phyloP scores from a whole-genome alignment of 2,888 invertebrate species.

The Pediacus dermestoides region DNA sequence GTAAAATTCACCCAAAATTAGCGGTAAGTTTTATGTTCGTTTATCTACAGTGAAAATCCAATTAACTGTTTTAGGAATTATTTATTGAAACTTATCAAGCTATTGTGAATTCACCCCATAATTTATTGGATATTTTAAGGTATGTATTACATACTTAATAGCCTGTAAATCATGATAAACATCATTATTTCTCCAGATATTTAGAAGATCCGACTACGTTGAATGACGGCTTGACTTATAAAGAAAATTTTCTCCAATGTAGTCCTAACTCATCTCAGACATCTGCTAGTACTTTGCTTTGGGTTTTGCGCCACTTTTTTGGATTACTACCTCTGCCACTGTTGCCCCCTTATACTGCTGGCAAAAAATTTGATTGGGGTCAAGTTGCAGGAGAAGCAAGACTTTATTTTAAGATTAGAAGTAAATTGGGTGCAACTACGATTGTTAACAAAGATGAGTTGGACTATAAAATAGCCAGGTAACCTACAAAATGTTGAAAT shows the following conservation, averaged over 20 bases:
- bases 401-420: constrained; percentile 16
- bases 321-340: constrained; percentile 33
- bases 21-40: too few relatives aligned
- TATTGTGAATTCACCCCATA: too few relatives aligned
- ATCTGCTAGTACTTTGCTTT: too few relatives aligned
- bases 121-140: constrained; percentile 22
- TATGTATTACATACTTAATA: constrained; percentile 14
- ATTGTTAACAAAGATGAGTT: constrained; percentile 13
- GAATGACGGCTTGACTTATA: constrained; percentile 26
- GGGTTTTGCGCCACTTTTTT: constrained; percentile 34
- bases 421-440: too few relatives aligned
- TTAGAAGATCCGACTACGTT: constrained; percentile 23
- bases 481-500: too few relatives aligned
- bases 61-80: constrained; percentile 23
- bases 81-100: constrained; percentile 22
- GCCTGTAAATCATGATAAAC: not conserved
- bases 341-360: constrained; percentile 25
- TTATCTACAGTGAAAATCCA: too few relatives aligned
- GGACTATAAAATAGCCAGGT: constrained; percentile 26
- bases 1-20: constrained; percentile 31
- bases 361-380: constrained; percentile 26
- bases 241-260: constrained; percentile 15
- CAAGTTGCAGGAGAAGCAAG: constrained; percentile 23
- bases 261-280: constrained; percentile 19
- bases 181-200: constrained; percentile 14